Evolutionary conservation across 2,888 invertebrate species (phyloP).

Genomic region (Copidosoma aretas): DNA sequence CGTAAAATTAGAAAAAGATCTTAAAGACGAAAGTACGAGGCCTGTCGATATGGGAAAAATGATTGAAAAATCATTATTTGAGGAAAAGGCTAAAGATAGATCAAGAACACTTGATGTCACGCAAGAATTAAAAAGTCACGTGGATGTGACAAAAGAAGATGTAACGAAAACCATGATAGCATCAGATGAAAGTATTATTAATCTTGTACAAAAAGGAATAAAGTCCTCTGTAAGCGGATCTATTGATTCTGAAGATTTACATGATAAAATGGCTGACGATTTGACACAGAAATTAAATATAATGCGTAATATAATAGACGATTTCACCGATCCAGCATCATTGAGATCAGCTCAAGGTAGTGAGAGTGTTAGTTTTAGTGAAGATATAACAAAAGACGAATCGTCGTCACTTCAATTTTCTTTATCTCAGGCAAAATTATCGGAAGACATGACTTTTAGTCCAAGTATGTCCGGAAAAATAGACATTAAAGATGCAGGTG

Average conservation of each 20-base stretch:
- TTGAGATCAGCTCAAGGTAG: constrained; percentile 51
- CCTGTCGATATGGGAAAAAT: constrained; percentile 42
- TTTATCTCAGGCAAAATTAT: constrained; percentile 47
- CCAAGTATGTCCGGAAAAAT: constrained; percentile 58
- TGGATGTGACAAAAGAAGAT: not conserved
- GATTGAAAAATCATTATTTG: constrained; percentile 43
- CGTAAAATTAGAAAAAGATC: constrained; percentile 51
- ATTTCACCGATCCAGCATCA: constrained; percentile 34
- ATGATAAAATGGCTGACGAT: constrained; percentile 55
- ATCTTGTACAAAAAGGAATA: constrained; percentile 10
- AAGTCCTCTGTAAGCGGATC: constrained; percentile 33
- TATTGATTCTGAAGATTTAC: constrained; percentile 47
- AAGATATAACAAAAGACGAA: constrained; percentile 57
- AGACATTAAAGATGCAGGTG: constrained; percentile 49
- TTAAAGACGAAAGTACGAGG: constrained; percentile 39
- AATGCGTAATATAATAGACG: constrained; percentile 43
- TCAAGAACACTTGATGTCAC: constrained; percentile 46
- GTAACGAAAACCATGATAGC: not conserved
- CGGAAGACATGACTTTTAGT: constrained; percentile 55
- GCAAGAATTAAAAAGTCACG: constrained; percentile 36
- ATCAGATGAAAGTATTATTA: not conserved
- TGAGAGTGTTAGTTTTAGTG: constrained; percentile 50
- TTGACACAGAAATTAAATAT: constrained; percentile 54
- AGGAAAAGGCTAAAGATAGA: constrained; percentile 46
- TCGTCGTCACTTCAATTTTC: constrained; percentile 53